phyloP scores from a whole-genome alignment of 2,888 invertebrate genomes.

The Baccha elongata region DNA sequence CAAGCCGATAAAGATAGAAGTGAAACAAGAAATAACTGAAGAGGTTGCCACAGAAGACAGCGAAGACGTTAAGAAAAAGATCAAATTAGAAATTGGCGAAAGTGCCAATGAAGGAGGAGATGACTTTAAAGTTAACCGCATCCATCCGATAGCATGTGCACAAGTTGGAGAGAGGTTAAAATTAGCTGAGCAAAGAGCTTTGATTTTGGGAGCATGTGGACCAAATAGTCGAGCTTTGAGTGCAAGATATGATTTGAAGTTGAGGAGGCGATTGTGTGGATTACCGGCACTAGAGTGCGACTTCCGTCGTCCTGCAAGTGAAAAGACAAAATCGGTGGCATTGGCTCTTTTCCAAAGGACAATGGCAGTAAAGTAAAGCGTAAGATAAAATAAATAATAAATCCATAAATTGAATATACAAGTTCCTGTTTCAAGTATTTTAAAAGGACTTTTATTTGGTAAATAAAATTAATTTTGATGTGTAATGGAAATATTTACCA shows the following conservation, averaged over 20 bases:
- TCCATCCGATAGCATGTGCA: conserved; percentile 82
- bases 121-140: conserved; percentile 79
- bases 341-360: conserved; percentile 80
- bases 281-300: conserved; percentile 86
- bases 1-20: conserved; percentile 58
- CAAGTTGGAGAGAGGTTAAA: conserved; percentile 86
- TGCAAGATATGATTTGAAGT: conserved; percentile 90
- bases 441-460: conserved; percentile 9
- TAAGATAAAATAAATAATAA: background rate
- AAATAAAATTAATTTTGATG: conserved; percentile 43
- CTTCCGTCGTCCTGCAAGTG: conserved; percentile 79
- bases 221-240: conserved; percentile 90
- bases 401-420: background rate
- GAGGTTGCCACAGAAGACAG: conserved; percentile 79
- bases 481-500: conserved; percentile 2
- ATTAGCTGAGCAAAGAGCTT: conserved; percentile 84
- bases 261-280: conserved; percentile 88
- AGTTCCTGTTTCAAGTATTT: background rate
- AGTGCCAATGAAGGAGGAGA: too few relatives aligned
- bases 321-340: conserved; percentile 78
- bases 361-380: conserved; percentile 78
- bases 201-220: conserved; percentile 89
- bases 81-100: conserved; percentile 44
- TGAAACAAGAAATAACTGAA: conserved; percentile 39
- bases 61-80: conserved; percentile 77